phyloP scores from a whole-genome alignment of 2,797 vertebrate species.

The Coregonus sp. region DNA sequence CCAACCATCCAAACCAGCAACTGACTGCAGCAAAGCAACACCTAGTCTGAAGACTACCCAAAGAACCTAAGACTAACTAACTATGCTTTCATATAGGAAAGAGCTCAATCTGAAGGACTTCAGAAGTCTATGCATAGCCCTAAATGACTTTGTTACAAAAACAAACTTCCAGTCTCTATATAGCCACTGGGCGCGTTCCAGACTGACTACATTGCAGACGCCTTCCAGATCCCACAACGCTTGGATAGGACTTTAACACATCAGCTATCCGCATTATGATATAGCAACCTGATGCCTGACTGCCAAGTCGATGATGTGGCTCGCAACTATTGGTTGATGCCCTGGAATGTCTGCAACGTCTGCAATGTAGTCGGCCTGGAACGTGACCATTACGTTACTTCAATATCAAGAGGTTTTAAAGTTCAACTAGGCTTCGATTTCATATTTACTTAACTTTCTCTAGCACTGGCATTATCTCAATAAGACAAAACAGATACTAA shows the following conservation, averaged over 20 bases:
- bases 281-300: background rate
- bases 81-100: slow-evolving; percentile 6
- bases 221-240: background rate
- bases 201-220: background rate
- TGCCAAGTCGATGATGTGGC: background rate
- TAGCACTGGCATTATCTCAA: slow-evolving; percentile 34
- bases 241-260: background rate
- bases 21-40: slow-evolving; percentile 19
- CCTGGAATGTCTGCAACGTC: background rate
- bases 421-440: slow-evolving; percentile 30
- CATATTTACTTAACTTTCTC: slow-evolving; percentile 29
- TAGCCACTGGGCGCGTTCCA: background rate
- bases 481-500: slow-evolving; percentile 19
- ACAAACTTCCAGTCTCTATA: background rate
- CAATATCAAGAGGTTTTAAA: background rate
- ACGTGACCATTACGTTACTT: background rate
- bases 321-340: background rate
- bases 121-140: background rate
- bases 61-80: slow-evolving; percentile 43
- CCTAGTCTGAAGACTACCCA: slow-evolving; percentile 27
- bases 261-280: background rate
- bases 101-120: background rate
- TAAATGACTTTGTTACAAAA: slow-evolving; percentile 8
- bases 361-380: background rate
- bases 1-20: background rate